Evolutionary conservation across 2,113 vertebrate genomes (phyloP).

Genomic region (Lepus europaeus): DNA sequence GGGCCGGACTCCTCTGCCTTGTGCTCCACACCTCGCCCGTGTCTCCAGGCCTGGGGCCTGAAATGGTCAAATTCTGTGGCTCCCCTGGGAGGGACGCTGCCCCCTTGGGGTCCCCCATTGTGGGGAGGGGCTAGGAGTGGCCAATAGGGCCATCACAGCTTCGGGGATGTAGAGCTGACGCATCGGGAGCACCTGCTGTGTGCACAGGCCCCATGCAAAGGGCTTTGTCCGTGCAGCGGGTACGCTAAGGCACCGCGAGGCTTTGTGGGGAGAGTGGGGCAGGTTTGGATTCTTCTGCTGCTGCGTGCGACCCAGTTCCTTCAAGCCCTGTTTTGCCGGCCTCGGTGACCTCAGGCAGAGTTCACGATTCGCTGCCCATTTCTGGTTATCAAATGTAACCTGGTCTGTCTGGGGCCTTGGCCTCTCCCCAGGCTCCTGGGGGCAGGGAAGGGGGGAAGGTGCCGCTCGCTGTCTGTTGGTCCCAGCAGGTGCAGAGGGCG

Average conservation of each 20-base stretch:
- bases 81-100: not conserved
- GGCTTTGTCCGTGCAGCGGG: not conserved
- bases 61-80: not conserved
- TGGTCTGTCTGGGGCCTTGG: not conserved
- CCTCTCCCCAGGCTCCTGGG: not conserved
- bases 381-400: not conserved
- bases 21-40: not conserved
- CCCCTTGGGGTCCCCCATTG: not conserved
- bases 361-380: not conserved
- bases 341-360: not conserved
- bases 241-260: accelerated
- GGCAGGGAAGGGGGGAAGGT: too few relatives aligned
- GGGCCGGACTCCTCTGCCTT: not conserved
- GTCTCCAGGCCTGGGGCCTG: not conserved
- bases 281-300: not conserved
- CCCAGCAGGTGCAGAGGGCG: not conserved
- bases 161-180: not conserved
- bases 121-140: too few relatives aligned
- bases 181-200: not conserved
- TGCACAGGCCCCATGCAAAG: not conserved
- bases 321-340: not conserved
- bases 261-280: not conserved
- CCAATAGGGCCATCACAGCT: not conserved
- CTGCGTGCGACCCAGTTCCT: not conserved
- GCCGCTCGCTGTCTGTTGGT: not conserved